Percentiles rank a stretch among this genome's conserved stretches.
These are phyloP conservation scores for Diplodus sargus DNA, from an alignment of 2,797 vertebrate species.

Conservation along the genomic window DNA sequence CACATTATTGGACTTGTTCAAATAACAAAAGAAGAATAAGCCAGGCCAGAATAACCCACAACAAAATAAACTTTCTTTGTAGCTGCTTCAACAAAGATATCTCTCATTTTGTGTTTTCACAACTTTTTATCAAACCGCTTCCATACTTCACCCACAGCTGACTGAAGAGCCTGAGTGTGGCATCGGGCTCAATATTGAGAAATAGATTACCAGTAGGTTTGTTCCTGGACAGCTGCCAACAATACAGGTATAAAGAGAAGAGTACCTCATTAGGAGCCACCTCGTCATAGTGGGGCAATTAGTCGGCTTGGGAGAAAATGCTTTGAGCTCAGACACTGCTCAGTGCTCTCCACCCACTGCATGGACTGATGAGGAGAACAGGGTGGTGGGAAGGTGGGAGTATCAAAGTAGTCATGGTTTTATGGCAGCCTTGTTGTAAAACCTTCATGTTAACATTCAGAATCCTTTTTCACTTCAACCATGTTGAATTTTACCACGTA, in stretches of 20 bases:
- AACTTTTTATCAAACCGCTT: background rate
- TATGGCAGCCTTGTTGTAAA: slow-evolving; percentile 22
- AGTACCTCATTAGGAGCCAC: slow-evolving; percentile 61
- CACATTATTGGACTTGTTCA: too few species aligned
- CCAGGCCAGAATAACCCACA: background rate
- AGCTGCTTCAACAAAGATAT: background rate
- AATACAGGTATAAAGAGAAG: slow-evolving; percentile 34
- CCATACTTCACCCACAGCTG: slow-evolving; percentile 4
- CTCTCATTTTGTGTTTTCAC: background rate
- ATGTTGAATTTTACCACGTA: background rate
- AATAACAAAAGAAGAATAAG: background rate
- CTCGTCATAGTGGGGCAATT: slow-evolving; percentile 57
- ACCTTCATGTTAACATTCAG: background rate
- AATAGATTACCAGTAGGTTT: background rate
- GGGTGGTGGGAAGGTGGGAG: slow-evolving; percentile 21
- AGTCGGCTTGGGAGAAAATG: slow-evolving; percentile 29
- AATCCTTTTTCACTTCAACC: background rate
- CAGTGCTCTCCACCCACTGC: slow-evolving; percentile 34
- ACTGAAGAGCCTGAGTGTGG: background rate
- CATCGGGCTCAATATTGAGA: slow-evolving; percentile 1
- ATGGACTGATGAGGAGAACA: slow-evolving; percentile 36
- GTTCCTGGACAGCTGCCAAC: slow-evolving; percentile 37
- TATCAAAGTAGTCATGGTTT: slow-evolving; percentile 40
- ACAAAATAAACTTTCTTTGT: too few species aligned
- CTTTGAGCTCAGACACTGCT: slow-evolving; percentile 38